Percentiles rank a stretch among this genome's conserved stretches.
These are phyloP conservation scores for Eupithecia centaureata DNA, from an alignment of 2,888 invertebrate species.

Conservation along the genomic window DNA sequence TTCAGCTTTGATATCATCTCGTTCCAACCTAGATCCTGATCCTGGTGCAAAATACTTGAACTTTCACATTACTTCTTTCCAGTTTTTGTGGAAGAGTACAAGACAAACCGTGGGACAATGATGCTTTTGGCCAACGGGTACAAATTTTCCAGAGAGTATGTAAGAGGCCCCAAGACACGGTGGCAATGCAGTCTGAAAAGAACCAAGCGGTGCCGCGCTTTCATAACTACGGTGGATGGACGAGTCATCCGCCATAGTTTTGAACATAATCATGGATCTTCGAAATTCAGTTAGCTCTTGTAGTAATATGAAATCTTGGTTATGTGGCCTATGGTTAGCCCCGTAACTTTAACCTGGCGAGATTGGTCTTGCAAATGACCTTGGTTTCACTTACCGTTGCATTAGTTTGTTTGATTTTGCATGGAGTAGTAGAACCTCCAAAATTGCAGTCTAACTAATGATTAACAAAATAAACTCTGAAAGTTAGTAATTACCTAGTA, in stretches of 20 bases:
- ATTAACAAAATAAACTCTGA: too few relatives aligned
- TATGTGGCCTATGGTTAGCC: not conserved
- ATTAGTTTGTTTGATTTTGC: not conserved
- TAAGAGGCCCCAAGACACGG: not conserved
- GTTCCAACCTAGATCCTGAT: too few relatives aligned
- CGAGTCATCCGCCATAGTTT: not conserved
- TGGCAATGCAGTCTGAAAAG: not conserved
- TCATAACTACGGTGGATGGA: not conserved
- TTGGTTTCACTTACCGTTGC: not conserved
- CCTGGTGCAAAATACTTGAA: not conserved
- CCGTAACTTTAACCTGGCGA: not conserved
- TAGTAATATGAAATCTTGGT: not conserved
- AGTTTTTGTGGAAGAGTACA: slow-evolving; percentile 1
- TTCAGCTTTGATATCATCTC: too few relatives aligned
- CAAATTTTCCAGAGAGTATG: not conserved
- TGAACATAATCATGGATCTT: not conserved
- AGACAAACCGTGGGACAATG: not conserved
- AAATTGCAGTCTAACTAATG: too few relatives aligned
- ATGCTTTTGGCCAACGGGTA: not conserved
- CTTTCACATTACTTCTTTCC: not conserved
- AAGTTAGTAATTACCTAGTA: too few relatives aligned
- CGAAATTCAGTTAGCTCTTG: too few relatives aligned
- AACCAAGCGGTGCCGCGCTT: not conserved
- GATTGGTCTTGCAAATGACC: not conserved
- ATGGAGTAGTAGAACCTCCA: too few relatives aligned